Conservation (phyloP, 1,140 invertebrate genomes). For the Apis dorsata region DNA sequence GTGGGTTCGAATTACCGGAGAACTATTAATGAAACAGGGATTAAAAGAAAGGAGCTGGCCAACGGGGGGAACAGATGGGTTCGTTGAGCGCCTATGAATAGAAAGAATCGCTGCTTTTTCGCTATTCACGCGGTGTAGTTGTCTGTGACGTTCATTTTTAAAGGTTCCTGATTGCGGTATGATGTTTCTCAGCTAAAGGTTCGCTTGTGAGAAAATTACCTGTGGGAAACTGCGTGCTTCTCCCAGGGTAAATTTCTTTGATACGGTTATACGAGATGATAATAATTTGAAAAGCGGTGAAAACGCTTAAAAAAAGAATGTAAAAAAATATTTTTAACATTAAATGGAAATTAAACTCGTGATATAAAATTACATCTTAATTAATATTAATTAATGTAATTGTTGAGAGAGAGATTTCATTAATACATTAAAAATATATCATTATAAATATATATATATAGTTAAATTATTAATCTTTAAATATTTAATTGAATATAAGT, state of each 20-base stretch:
- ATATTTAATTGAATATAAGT: no score
- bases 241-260: not conserved
- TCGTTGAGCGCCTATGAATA: conserved; percentile 5
- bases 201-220: conserved; percentile 1
- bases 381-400: no score
- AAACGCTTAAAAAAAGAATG: not conserved
- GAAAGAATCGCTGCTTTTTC: conserved; percentile 28
- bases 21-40: conserved; percentile 36
- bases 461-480: no score
- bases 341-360: no score
- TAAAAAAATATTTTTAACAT: not conserved
- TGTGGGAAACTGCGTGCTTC: not conserved
- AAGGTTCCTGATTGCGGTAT: conserved; percentile 5
- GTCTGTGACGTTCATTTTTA: conserved; percentile 15
- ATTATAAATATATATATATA: no score
- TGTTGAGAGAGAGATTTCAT: no score
- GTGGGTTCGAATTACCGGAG: conserved; percentile 24
- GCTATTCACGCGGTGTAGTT: conserved; percentile 19
- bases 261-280: not conserved
- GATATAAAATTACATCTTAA: no score
- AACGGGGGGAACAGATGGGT: conserved; percentile 23
- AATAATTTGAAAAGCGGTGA: not conserved
- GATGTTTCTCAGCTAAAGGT: not conserved
- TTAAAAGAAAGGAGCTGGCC: conserved; percentile 30
- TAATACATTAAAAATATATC: no score